phyloP scores from a whole-genome alignment of 2,113 vertebrate genomes.

The Phoenicopterus ruber region DNA sequence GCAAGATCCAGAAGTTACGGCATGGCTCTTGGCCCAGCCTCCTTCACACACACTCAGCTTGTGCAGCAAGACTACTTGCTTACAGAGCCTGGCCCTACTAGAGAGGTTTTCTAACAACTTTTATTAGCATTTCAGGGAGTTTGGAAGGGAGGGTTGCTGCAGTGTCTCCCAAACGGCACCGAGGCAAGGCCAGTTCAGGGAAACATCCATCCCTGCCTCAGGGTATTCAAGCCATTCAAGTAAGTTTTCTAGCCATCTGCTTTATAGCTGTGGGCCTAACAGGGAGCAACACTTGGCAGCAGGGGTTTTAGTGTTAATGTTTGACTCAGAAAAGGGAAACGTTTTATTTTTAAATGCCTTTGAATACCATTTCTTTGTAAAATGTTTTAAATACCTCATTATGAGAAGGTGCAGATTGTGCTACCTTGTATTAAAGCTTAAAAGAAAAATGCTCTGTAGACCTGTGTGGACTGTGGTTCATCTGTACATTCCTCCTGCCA shows the following conservation, averaged over 20 bases:
- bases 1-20: not conserved
- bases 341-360: constrained; percentile 62
- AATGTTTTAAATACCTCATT: constrained; percentile 70
- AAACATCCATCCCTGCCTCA: not conserved
- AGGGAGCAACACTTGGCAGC: constrained; percentile 25
- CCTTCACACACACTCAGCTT: not conserved
- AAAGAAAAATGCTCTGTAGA: constrained; percentile 10
- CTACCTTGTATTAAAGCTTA: constrained; percentile 59
- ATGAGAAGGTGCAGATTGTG: constrained; percentile 45
- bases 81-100: not conserved
- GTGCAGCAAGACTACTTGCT: constrained; percentile 12
- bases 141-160: not conserved
- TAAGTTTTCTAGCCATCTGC: constrained; percentile 34
- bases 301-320: constrained; percentile 4
- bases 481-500: not conserved
- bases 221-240: constrained; percentile 52
- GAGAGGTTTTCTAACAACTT: constrained; percentile 15
- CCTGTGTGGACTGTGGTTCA: not conserved
- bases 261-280: constrained; percentile 19
- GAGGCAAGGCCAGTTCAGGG: constrained; percentile 38
- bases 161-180: not conserved
- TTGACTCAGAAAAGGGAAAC: constrained; percentile 48
- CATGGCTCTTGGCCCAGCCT: not conserved
- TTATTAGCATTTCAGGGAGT: not conserved
- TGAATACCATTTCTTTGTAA: constrained; percentile 66